phyloP scores from a whole-genome alignment of 2,113 vertebrate species.

The Plotosus lineatus region DNA sequence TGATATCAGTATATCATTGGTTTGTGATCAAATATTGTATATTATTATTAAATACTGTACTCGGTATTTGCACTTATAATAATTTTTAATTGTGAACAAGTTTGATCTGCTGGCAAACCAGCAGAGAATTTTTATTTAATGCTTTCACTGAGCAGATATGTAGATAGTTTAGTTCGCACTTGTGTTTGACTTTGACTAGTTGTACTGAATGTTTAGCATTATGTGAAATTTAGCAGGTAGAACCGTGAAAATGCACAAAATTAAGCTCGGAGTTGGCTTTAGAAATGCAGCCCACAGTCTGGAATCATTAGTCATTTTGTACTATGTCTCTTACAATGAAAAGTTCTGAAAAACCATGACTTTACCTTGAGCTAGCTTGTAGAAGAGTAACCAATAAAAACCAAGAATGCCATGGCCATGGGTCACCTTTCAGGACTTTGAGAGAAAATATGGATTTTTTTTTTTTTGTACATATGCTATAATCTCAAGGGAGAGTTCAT shows the following conservation, averaged over 20 bases:
- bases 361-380: slow-evolving; percentile 10
- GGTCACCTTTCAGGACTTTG: background rate
- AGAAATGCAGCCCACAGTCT: slow-evolving; percentile 4
- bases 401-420: background rate
- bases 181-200: background rate
- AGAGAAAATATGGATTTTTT: background rate
- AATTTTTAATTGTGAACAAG: background rate
- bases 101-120: background rate
- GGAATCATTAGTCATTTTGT: slow-evolving; percentile 24
- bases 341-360: background rate
- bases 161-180: background rate
- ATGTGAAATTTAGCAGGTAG: background rate
- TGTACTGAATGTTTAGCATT: background rate
- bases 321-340: background rate
- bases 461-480: background rate
- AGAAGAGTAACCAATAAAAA: background rate
- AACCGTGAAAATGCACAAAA: background rate
- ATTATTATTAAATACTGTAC: background rate
- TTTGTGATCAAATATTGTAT: background rate
- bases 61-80: background rate
- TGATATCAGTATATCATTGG: background rate
- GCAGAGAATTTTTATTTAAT: background rate
- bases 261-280: background rate
- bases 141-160: background rate
- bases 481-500: background rate